Percentiles rank a stretch among this genome's conserved stretches.
Evolutionary conservation across 2,113 vertebrate genomes (phyloP).

Genomic region (Podarcis cretensis): DNA sequence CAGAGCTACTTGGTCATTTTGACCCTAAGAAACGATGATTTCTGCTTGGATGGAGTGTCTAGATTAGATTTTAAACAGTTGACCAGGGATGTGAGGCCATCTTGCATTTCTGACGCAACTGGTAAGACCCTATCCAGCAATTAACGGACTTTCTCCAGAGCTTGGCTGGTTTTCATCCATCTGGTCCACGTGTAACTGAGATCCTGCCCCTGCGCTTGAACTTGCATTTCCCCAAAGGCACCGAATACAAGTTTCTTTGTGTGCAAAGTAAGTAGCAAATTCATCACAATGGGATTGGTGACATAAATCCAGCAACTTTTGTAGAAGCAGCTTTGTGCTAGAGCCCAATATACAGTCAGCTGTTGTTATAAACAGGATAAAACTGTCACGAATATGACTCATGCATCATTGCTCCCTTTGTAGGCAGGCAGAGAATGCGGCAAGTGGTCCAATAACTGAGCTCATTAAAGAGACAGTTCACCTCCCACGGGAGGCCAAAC

Average conservation of each 20-base stretch:
- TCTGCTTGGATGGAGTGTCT: neutral
- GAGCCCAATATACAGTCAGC: constrained; percentile 7
- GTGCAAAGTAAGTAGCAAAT: neutral
- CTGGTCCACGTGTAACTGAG: neutral
- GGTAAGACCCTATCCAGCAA: neutral
- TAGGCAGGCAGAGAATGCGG: neutral
- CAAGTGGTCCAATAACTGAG: constrained; percentile 1
- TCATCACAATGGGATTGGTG: neutral
- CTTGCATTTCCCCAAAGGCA: neutral
- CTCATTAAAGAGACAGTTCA: constrained; percentile 8
- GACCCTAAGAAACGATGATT: neutral
- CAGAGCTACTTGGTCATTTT: neutral
- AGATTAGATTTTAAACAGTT: neutral
- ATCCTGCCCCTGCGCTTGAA: neutral
- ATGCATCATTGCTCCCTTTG: neutral
- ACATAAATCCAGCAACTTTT: neutral
- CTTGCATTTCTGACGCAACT: neutral
- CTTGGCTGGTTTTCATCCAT: neutral
- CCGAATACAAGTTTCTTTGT: neutral
- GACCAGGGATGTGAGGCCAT: neutral
- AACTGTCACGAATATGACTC: constrained; percentile 13
- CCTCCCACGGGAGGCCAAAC: neutral
- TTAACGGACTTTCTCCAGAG: neutral
- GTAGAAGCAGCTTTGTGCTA: neutral
- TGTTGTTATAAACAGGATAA: constrained; percentile 13